Base-by-base conservation (phyloP, 1,140 invertebrate species). In the Notospermus geniculatus region DNA sequence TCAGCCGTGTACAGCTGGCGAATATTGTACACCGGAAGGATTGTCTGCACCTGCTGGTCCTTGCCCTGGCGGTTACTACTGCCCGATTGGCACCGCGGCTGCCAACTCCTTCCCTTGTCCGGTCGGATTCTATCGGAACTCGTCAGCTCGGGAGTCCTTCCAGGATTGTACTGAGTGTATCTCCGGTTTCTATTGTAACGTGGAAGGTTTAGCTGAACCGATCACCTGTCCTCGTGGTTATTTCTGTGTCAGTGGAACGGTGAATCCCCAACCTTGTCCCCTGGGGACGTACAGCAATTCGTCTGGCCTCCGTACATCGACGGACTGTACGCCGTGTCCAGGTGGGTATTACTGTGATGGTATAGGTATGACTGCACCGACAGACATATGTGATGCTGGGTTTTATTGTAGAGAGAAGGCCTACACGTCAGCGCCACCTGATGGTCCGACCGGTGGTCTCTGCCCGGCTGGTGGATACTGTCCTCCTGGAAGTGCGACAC, bases 321-420 rank as follows among this genome's bases (percentile, higher is more conserved):
- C 74, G 9, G 77, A 79, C 60, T 79, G 77, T 62, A 73, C 75
- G 1, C 75, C 76, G 2, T 79, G 77, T 45, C 77, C 77, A 29
- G 76, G 74, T 41, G 77, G 77, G 19, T 70, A 76, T 27, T 79
- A 78, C 60, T 79, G 77, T 69, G 77, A 78, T 67, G 77, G 77
- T 17, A 77, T 79, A 22, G 77, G 73, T 11, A 55, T 70, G 5
- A 77, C 72, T n/a, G 66, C 59, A 45, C 76, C 76, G 2, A 73
- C 74, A 52, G 76, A 72, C 57, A 64, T 76, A 1, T 79, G 77
- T 69, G 76, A 79, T 66, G 69, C 75, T 27, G 77, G 77, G 2
- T 79, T 78, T 63, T 79, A 75, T 63, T 79, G 77, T 63, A 23
- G 72, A 56, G 76, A 78, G 43, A 77, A 76, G 50, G 74, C 76